Percentiles rank a stretch among this genome's conserved stretches.
Conservation (phyloP, 2,113 vertebrate genomes). For the Psephotus haematonotus region DNA sequence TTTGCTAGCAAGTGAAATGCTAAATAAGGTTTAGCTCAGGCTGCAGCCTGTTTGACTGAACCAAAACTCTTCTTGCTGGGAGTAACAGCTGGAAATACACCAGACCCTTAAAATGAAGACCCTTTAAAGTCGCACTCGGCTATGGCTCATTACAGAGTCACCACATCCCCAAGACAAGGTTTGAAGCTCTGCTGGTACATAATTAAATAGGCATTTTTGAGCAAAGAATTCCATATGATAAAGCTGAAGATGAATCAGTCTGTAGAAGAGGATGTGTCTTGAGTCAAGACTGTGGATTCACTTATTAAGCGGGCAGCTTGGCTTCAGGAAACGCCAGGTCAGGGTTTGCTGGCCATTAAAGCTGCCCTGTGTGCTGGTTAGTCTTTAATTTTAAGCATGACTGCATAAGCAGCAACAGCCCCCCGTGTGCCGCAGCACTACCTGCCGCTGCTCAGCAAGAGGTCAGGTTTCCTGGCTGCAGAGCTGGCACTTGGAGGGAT, state of each 20-base stretch:
- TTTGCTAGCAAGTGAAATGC: not conserved
- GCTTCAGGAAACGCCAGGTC: not conserved
- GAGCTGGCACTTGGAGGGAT: not conserved
- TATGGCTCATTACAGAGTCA: not conserved
- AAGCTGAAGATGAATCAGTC: not conserved
- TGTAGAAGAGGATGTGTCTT: not conserved
- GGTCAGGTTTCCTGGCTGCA: not conserved
- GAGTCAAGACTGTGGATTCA: not conserved
- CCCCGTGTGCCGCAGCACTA: not conserved
- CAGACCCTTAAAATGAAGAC: not conserved
- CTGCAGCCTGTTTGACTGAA: not conserved
- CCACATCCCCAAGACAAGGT: not conserved
- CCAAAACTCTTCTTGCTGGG: not conserved
- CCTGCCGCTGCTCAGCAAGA: not conserved
- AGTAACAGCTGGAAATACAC: not conserved
- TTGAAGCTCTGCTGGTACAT: not conserved
- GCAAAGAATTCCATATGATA: not conserved
- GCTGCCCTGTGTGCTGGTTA: not conserved
- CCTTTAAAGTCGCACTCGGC: not conserved
- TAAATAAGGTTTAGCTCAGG: not conserved
- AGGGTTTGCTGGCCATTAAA: not conserved
- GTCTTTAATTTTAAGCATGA: not conserved
- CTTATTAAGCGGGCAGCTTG: not conserved
- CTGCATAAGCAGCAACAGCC: not conserved
- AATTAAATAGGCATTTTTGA: not conserved